Base-by-base conservation (phyloP, 1,140 invertebrate genomes). In the Drosophila tristis region DNA sequence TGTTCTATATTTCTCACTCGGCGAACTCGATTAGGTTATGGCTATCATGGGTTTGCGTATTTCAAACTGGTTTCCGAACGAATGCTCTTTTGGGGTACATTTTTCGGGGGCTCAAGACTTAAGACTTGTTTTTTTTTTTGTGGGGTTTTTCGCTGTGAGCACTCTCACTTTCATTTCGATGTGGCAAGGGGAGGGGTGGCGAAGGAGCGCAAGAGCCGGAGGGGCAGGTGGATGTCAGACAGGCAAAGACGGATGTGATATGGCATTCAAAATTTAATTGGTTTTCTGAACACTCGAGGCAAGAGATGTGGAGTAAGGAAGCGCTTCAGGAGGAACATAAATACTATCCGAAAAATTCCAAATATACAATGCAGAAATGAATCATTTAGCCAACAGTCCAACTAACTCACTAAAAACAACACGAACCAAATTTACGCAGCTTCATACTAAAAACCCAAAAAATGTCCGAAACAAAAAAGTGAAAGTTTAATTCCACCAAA, bases 401-500 rank as follows among this genome's bases (percentile, higher is more conserved):
- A 64, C 15, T 51, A 59, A 71, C 54, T 66, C 45, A 60, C 59
- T 55, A 49, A 77, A 57, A 81, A 49, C 65, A 44, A 35, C 50
- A 49, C 16, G 9, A 31, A 25, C n/a, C 8, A 74, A 54, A 53
- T 44, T 56, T 25, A 49, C 26, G 56, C 78, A 55, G 47, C 63
- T 78, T 86, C 51, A 70, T 86, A 74, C 84, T 89, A 89, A 87
- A 81, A 72, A 55, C 44, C 61, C 65, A 45, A 62, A 65, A 86
- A 84, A 74, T 62, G 45, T 64, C 57, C 61, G 48, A 63, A 48
- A 45, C 78, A 78, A 78, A 56, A 78, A 90, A 91, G 90, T 91
- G 90, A 91, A 91, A 91, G 90, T 85, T 91, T 82, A 89, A 89
- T 82, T 76, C 80, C 68, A 16, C 49, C 26, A 13, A 31, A 79